phyloP scores from a whole-genome alignment of 2,888 invertebrate genomes.

The Campoplex capitator region DNA sequence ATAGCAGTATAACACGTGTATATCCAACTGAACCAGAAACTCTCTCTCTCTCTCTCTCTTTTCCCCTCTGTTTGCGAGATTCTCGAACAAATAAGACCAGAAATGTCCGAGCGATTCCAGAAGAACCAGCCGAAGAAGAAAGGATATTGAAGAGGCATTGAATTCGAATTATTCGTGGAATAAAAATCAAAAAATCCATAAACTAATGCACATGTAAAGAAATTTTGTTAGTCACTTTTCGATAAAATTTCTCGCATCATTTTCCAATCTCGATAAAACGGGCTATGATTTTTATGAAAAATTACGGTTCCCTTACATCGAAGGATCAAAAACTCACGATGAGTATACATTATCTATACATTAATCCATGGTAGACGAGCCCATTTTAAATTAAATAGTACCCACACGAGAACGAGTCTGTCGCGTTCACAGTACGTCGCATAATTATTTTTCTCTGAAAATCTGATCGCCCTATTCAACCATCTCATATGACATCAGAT shows the following conservation, averaged over 20 bases:
- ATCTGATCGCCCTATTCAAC: slow-evolving; percentile 45
- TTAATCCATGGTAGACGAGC: not conserved
- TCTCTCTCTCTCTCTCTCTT: not conserved
- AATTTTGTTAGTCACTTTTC: not conserved
- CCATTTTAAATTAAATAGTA: not conserved
- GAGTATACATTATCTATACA: not conserved
- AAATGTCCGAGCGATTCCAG: not conserved
- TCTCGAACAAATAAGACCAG: slow-evolving; percentile 26
- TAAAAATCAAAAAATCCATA: not conserved
- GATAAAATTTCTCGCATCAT: not conserved
- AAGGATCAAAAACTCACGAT: not conserved
- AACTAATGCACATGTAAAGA: not conserved
- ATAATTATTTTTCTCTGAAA: slow-evolving; percentile 30
- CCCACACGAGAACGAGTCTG: not conserved
- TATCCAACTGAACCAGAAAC: slow-evolving; percentile 7
- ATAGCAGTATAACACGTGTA: not conserved
- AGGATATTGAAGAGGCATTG: not conserved
- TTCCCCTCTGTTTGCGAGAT: not conserved
- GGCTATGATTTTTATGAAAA: too few species aligned
- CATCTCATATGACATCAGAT: slow-evolving; percentile 58
- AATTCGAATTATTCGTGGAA: not conserved
- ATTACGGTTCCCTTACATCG: too few species aligned
- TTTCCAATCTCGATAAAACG: not conserved
- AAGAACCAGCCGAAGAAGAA: not conserved
- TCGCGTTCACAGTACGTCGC: slow-evolving; percentile 57